These are phyloP conservation scores for Characodon lateralis DNA, from an alignment of 2,797 vertebrate species.

Conservation along the genomic window DNA sequence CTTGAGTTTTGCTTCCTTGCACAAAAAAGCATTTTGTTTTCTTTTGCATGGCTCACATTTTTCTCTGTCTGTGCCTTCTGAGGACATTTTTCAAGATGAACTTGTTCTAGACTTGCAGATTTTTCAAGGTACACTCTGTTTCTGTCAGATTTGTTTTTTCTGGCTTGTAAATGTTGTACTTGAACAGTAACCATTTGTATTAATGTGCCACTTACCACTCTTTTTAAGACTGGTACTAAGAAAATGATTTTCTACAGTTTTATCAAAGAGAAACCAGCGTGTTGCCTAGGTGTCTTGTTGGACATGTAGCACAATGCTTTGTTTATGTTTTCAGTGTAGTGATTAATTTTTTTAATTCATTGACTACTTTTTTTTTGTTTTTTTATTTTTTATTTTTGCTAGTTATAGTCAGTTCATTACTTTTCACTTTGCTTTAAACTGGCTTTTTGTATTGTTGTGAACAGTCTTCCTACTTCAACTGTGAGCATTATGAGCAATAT, in stretches of 20 bases:
- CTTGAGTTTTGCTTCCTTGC: conserved; percentile 79
- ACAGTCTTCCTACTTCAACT: conserved; percentile 69
- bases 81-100: conserved; percentile 58
- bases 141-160: conserved; percentile 69
- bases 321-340: conserved; percentile 46
- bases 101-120: conserved; percentile 64
- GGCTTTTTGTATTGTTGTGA: conserved; percentile 56
- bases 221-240: conserved; percentile 76
- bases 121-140: conserved; percentile 48
- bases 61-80: conserved; percentile 78
- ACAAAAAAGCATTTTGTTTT: conserved; percentile 66
- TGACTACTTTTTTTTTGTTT: conserved; percentile 25
- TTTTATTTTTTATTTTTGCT: conserved; percentile 29
- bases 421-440: conserved; percentile 56
- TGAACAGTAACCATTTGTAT: conserved; percentile 81
- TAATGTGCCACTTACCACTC: conserved; percentile 83
- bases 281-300: conserved; percentile 58
- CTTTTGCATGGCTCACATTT: conserved; percentile 73
- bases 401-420: conserved; percentile 34
- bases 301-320: conserved; percentile 69
- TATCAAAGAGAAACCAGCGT: conserved; percentile 60
- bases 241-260: conserved; percentile 80
- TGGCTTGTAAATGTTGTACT: conserved; percentile 87
- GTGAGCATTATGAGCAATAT: conserved; percentile 71
- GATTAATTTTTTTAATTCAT: conserved; percentile 25